Evolutionary conservation across 2,113 vertebrate genomes (phyloP).

Genomic region (Sminthopsis crassicaudata): DNA sequence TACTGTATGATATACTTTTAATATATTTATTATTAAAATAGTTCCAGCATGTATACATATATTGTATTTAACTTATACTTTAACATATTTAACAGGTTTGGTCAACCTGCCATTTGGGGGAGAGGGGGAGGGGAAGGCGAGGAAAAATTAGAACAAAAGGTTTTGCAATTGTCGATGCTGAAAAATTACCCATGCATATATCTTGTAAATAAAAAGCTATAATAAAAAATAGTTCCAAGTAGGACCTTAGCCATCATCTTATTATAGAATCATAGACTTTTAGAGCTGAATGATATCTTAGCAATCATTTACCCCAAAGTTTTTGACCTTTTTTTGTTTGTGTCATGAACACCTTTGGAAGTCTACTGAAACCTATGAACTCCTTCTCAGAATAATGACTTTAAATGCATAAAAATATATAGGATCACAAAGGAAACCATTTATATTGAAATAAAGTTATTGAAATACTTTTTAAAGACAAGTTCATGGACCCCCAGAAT

Average conservation of each 20-base stretch:
- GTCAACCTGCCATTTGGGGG: no score
- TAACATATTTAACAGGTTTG: no score
- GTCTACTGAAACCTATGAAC: neutral
- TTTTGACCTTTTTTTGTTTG: neutral
- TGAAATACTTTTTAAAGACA: neutral
- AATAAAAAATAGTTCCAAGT: neutral
- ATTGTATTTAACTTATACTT: no score
- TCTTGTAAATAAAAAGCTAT: no score
- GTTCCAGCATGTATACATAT: no score
- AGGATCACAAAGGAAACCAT: neutral
- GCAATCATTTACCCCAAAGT: neutral
- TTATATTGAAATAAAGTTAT: neutral
- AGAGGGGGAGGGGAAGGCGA: no score
- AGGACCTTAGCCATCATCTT: neutral
- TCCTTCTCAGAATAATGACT: neutral
- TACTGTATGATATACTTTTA: neutral
- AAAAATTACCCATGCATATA: no score
- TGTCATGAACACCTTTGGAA: neutral
- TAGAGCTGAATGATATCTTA: neutral
- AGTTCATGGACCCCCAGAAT: neutral
- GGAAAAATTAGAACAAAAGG: no score
- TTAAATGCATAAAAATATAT: neutral
- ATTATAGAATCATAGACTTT: neutral
- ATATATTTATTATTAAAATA: neutral
- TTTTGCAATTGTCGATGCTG: no score